Percentiles rank a stretch among this genome's conserved stretches.
Conservation (phyloP, 2,888 invertebrate genomes). For the Vanessa cardui region DNA sequence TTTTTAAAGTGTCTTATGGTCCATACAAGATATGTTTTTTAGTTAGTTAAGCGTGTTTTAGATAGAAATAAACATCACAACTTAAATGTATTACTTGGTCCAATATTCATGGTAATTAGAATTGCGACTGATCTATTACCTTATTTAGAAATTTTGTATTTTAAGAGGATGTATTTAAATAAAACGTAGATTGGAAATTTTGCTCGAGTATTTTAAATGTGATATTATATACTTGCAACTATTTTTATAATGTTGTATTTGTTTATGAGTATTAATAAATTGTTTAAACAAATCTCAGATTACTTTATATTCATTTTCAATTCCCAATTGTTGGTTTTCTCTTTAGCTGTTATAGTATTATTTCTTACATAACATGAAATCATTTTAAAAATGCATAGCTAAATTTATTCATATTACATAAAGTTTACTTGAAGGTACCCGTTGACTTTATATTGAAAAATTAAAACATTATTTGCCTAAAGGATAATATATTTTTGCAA, state of each 20-base stretch:
- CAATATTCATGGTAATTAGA: neutral
- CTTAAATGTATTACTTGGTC: neutral
- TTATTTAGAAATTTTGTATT: neutral
- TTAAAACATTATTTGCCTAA: too few species aligned
- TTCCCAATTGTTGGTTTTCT: too few species aligned
- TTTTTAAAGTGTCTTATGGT: neutral
- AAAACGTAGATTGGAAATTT: slow-evolving; percentile 1
- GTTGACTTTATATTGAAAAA: too few species aligned
- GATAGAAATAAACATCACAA: too few species aligned
- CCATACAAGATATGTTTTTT: too few species aligned
- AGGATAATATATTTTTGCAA: too few species aligned
- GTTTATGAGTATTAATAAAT: slow-evolving; percentile 19
- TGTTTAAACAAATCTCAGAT: neutral
- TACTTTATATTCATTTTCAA: neutral
- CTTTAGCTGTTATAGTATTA: too few species aligned
- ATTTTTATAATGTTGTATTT: slow-evolving; percentile 35
- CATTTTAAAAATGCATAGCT: too few species aligned
- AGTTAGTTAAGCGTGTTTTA: too few species aligned
- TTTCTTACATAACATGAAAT: too few species aligned
- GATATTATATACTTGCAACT: slow-evolving; percentile 34
- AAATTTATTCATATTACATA: too few species aligned
- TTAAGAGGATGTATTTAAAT: neutral
- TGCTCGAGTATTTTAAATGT: slow-evolving; percentile 32
- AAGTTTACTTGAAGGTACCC: too few species aligned
- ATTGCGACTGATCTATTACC: slow-evolving; percentile 1